Conservation (phyloP, 2,888 invertebrate genomes). For the Tetropium fuscum region DNA sequence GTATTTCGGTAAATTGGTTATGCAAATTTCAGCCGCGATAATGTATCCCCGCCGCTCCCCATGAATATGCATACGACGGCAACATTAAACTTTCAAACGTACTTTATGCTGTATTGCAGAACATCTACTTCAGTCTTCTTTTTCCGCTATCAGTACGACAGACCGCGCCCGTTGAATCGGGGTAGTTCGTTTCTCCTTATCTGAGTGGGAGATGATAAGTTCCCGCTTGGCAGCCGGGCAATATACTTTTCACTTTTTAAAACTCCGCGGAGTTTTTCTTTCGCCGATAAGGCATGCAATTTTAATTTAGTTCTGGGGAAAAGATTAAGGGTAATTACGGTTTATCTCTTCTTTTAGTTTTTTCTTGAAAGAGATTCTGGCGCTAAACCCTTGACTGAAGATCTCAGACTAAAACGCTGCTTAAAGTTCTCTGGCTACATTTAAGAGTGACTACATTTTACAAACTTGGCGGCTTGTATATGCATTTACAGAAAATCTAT, state of each 20-base stretch:
- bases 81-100: conserved; percentile 20
- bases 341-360: too few relatives aligned
- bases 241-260: neutral
- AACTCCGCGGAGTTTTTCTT: neutral
- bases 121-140: conserved; percentile 7
- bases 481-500: too few relatives aligned
- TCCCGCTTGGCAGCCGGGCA: neutral
- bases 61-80: conserved; percentile 18
- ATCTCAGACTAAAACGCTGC: too few relatives aligned
- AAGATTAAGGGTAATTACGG: too few relatives aligned
- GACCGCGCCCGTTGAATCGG: neutral
- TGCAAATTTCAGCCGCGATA: conserved; percentile 15
- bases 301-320: neutral
- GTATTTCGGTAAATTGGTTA: conserved; percentile 19
- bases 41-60: conserved; percentile 7
- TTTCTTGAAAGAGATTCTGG: too few relatives aligned
- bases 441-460: too few relatives aligned
- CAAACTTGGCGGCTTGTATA: too few relatives aligned
- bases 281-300: neutral
- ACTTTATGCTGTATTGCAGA: conserved; percentile 7
- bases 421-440: too few relatives aligned
- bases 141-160: neutral
- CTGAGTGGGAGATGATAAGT: neutral
- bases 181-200: neutral
- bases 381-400: too few relatives aligned